These are phyloP conservation scores for Drosophila suzukii DNA, from an alignment of 1,140 invertebrate species.

Conservation along the genomic window DNA sequence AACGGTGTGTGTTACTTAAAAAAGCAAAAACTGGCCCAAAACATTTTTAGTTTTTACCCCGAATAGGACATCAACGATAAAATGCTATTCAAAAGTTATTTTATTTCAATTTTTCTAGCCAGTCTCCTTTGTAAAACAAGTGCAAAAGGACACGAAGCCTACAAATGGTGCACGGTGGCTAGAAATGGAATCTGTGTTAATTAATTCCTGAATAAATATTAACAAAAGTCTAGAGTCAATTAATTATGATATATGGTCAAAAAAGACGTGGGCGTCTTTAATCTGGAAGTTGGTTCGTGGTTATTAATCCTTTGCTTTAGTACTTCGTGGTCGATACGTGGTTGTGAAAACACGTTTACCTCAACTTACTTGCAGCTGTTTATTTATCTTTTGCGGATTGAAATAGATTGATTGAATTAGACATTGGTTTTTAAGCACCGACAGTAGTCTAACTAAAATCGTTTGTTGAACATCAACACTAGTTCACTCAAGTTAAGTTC, in stretches of 20 bases:
- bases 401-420: background rate
- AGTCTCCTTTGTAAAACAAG: background rate
- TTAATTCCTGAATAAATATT: background rate
- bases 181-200: background rate
- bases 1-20: background rate
- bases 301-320: background rate
- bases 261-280: background rate
- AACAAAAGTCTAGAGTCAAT: background rate
- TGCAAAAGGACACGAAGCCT: background rate
- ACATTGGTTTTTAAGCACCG: background rate
- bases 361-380: conserved; percentile 28
- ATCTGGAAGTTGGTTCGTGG: background rate
- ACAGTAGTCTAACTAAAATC: background rate
- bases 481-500: no score
- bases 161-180: conserved; percentile 6
- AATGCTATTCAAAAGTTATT: background rate
- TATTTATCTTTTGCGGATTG: conserved; percentile 20
- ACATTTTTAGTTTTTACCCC: background rate
- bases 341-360: conserved; percentile 1
- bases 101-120: background rate
- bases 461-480: background rate
- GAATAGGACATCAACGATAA: background rate
- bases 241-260: background rate
- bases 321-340: background rate
- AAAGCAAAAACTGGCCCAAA: background rate